Conservation (phyloP, 2,797 vertebrate genomes). For the Microcaecilia unicolor region DNA sequence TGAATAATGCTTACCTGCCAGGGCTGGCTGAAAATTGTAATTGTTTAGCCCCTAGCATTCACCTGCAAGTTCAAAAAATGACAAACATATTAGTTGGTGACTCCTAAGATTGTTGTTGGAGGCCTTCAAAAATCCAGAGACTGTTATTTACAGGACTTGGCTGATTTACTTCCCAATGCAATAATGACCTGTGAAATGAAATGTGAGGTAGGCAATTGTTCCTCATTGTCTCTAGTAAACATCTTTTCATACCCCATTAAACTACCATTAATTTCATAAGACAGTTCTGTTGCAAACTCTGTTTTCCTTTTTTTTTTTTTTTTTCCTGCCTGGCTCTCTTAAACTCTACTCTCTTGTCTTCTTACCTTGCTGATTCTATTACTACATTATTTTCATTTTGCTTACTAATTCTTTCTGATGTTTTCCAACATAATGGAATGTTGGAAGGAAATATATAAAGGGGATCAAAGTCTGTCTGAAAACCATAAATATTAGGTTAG, state of each 20-base stretch:
- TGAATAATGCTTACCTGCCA: constrained; percentile 63
- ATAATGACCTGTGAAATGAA: constrained; percentile 79
- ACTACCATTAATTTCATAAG: constrained; percentile 62
- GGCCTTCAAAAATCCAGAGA: constrained; percentile 58
- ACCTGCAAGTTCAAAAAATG: constrained; percentile 63
- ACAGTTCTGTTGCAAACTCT: constrained; percentile 19
- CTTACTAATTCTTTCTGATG: no score
- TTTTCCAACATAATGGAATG: no score
- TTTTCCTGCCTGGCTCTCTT: constrained; percentile 20
- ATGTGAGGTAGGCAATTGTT: constrained; percentile 71
- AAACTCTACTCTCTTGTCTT: neutral
- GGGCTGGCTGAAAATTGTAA: constrained; percentile 50
- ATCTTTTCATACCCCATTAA: constrained; percentile 73
- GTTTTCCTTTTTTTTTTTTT: constrained; percentile 16
- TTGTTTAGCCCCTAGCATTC: constrained; percentile 56
- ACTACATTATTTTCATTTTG: no score
- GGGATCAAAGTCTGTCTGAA: no score
- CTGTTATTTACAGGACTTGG: constrained; percentile 74
- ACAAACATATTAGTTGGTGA: constrained; percentile 54
- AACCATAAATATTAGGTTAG: no score
- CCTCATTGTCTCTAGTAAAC: constrained; percentile 69
- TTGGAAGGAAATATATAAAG: no score
- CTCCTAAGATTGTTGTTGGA: constrained; percentile 53
- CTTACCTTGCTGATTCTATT: no score
- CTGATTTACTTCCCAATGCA: constrained; percentile 77